Conservation (phyloP, 2,888 invertebrate species). For the Acronicta psi region DNA sequence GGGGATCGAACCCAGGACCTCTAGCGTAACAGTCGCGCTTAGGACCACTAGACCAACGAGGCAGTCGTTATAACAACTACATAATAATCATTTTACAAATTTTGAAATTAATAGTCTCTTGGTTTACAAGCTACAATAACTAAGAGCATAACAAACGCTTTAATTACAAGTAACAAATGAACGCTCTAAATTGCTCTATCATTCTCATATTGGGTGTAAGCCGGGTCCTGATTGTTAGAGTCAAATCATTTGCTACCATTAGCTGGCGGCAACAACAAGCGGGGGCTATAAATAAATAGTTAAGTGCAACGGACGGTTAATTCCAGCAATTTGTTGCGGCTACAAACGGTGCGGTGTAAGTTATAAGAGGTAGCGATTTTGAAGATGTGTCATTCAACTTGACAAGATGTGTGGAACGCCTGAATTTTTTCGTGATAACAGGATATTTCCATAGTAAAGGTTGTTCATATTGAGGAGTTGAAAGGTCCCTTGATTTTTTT, state of each 20-base stretch:
- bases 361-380: slow-evolving; percentile 35
- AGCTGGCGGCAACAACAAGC: slow-evolving; percentile 61
- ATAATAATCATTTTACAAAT: too few species aligned
- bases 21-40: too few species aligned
- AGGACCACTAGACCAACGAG: too few species aligned
- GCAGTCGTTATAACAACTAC: too few species aligned
- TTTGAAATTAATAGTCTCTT: too few species aligned
- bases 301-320: slow-evolving; percentile 76
- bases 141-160: slow-evolving; percentile 1
- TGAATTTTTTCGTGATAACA: too few species aligned
- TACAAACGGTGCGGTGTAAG: slow-evolving; percentile 46
- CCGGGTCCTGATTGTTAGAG: slow-evolving; percentile 56
- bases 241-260: slow-evolving; percentile 61
- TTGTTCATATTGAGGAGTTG: too few species aligned
- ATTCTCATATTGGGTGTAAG: slow-evolving; percentile 6
- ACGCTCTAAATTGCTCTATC: slow-evolving; percentile 22
- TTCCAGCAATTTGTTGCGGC: slow-evolving; percentile 75
- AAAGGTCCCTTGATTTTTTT: too few species aligned
- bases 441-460: too few species aligned
- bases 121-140: neutral
- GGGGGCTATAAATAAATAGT: slow-evolving; percentile 73
- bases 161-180: slow-evolving; percentile 18
- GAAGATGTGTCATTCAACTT: neutral
- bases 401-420: too few species aligned
- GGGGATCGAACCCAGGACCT: too few species aligned